phyloP scores from a whole-genome alignment of 2,888 invertebrate genomes.

The Limnephilus lunatus region DNA sequence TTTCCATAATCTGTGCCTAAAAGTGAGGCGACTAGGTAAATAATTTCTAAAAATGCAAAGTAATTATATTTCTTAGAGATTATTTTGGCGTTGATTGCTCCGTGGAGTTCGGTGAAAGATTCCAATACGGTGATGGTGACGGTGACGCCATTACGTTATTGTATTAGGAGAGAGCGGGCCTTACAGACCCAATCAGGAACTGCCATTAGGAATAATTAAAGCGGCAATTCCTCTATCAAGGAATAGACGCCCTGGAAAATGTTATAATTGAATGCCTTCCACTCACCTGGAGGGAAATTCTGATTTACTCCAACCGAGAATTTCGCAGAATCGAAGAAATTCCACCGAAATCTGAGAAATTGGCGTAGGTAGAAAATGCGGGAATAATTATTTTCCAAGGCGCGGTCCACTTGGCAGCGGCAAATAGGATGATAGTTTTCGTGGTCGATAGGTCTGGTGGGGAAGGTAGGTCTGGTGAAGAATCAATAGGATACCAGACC shows the following conservation, averaged over 20 bases:
- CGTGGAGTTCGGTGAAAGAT: not conserved
- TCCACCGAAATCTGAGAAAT: not conserved
- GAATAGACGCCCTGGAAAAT: not conserved
- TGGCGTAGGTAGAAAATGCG: not conserved
- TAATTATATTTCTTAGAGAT: not conserved
- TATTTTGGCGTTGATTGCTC: not conserved
- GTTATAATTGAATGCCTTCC: not conserved
- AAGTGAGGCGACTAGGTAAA: not conserved
- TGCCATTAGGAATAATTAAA: not conserved
- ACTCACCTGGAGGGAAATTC: not conserved
- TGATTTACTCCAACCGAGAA: not conserved
- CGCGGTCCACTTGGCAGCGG: not conserved
- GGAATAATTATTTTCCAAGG: too few relatives aligned
- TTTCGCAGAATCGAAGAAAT: not conserved
- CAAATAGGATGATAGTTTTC: not conserved
- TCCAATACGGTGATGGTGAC: not conserved
- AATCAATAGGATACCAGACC: not conserved
- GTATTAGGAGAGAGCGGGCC: not conserved
- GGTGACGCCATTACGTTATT: not conserved
- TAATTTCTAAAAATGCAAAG: not conserved
- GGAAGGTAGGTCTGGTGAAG: not conserved
- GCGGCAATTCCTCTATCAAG: not conserved
- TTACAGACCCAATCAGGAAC: not conserved
- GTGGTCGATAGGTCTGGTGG: not conserved
- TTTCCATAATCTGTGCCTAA: too few relatives aligned